A percentile compares a stretch with the other conserved stretches of the same genome.
These are phyloP conservation scores for Hecatera dysodea DNA, from an alignment of 2,888 invertebrate genomes.

Conservation along the genomic window DNA sequence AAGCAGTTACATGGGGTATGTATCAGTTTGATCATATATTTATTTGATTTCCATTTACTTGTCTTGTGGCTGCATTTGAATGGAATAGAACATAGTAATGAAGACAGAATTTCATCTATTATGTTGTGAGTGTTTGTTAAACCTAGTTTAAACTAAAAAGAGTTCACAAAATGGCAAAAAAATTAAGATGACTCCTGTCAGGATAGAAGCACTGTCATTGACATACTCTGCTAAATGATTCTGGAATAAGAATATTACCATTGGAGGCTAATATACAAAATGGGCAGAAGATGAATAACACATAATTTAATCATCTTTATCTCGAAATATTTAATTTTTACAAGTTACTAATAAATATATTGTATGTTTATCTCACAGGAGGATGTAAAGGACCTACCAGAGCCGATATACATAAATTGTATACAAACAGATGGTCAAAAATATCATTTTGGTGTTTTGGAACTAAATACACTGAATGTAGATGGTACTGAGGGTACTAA, in stretches of 20 bases:
- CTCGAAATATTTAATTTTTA: slow-evolving; percentile 46
- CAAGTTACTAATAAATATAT: slow-evolving; percentile 53
- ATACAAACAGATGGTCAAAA: slow-evolving; percentile 94
- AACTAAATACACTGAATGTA: slow-evolving; percentile 95
- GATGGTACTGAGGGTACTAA: slow-evolving; percentile 90
- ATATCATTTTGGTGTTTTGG: slow-evolving; percentile 96
- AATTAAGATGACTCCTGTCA: not conserved
- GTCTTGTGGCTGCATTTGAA: slow-evolving; percentile 17
- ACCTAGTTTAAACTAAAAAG: not conserved
- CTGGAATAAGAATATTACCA: slow-evolving; percentile 3
- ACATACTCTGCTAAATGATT: not conserved
- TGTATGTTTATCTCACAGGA: slow-evolving; percentile 82
- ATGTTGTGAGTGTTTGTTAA: slow-evolving; percentile 13
- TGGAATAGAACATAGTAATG: not conserved
- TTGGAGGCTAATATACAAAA: slow-evolving; percentile 9
- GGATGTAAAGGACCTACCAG: slow-evolving; percentile 92
- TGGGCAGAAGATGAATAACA: slow-evolving; percentile 47
- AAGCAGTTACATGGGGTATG: slow-evolving; percentile 94
- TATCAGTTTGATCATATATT: slow-evolving; percentile 31
- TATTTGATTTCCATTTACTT: not conserved
- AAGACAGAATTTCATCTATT: not conserved
- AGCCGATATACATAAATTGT: slow-evolving; percentile 95
- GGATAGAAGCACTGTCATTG: not conserved
- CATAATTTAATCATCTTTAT: slow-evolving; percentile 47
- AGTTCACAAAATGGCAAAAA: not conserved